Evolutionary conservation across 2,113 vertebrate species (phyloP), one percentile per base, ranked within the genome.

Genomic region (Oryctolagus cuniculus): DNA sequence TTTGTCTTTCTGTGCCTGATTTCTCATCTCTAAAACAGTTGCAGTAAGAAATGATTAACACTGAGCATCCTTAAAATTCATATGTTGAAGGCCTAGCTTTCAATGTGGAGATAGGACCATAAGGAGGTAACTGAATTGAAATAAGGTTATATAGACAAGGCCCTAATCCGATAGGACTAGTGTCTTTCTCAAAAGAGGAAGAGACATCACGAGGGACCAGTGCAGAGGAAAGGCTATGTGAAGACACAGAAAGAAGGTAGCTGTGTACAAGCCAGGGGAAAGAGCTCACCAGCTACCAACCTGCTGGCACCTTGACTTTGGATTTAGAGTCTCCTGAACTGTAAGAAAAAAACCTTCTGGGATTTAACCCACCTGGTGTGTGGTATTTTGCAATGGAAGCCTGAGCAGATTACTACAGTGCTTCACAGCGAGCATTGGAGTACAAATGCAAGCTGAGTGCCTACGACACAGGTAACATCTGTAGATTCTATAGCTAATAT

Each of bases 11-110:
- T 63, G 78, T 67, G 31, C 34, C 64, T 78, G 55, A 87, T 87
- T 96, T 87, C 69, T 75, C 10, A 36, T 29, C 16, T 81, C 36
- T 31, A 85, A 79, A 73, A 79, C 15, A 92, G 53, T 77, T 80
- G 44, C 21, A 15, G 5, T 66, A 49, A 53, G 25, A 36, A 38
- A 87, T 88, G n/a, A 66, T 29, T 6, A 93, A 11, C 16, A 17
- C 38, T 77, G 61, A 49, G 15, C 67, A 79, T 78, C n/a, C n/a
- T 34, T 27, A n/a, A 87, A 66, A 79, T 16, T 80, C 22, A 24
- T 24, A 90, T 6, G 9, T 74, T 91, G 67, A 94, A 94, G 24
- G 8, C 29, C 34, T 67, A 53, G 24, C 29, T 15, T 6, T 85
- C 51, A 80, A 38, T 63, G n/a, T 84, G 51, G 17, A 80, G 3